Base-by-base conservation (phyloP, 92 coral and sea anemone species). In the Porites cylindrica region DNA sequence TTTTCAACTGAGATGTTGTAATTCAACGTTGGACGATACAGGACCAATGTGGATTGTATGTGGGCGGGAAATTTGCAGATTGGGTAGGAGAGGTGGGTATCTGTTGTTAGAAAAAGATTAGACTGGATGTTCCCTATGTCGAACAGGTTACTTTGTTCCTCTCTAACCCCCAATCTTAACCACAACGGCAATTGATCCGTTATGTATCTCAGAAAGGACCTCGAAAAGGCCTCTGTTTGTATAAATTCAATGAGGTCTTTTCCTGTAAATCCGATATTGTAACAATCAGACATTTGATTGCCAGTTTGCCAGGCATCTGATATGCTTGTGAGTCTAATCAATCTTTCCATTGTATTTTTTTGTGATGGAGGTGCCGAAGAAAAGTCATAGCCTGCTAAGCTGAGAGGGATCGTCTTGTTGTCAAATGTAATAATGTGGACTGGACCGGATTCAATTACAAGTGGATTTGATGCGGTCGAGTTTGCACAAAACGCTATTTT, bases 151-250 rank as follows among this genome's bases (percentile, higher is more conserved):
- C 20, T 80, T 61, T 29, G 32, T 29, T 66, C 73, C 7, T 80
- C 84, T 20, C 18, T 32, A 47, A 67, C 75, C 18, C 9, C 50
- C 14, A 68, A n/a, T 66, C 32, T 66, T 51, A 80, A 21, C 94
- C 94, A 86, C 52, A 66, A 68, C 21, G 94, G 94, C 78, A 87
- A 12, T 6, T 53, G 54, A 2, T 67, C 56, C 11, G 94, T 60
- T 18, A 86, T 32, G 24, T 86, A 81, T 6, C 23, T 52, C 17
- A 91, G 12, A 65, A 86, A 69, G 23, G 85, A 62, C 17, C 16
- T 86, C 8, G 94, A 85, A 7, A 91, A 86, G 59, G 91, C 91
- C 53, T 91, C 91, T 56, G 20, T 83, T 58, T 82, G 91, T 17
- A 91, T 86, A 14, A 91, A 77, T 59, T 91, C 91, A 21, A 72